phyloP scores from a whole-genome alignment of 1,140 invertebrate species.

The Atta texana region DNA sequence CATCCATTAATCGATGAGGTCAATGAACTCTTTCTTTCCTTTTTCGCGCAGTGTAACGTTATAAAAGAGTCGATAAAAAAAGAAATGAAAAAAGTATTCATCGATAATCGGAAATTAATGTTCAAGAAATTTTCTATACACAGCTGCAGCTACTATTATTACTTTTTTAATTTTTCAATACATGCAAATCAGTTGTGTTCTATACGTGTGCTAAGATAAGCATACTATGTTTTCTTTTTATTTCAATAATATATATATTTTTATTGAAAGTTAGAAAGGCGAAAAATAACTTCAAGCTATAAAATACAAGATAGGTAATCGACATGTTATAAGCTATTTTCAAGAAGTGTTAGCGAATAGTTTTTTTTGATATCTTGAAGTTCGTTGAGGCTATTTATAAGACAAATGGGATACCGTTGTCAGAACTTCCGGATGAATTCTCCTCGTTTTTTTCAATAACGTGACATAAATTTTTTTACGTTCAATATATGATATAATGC shows the following conservation, averaged over 20 bases:
- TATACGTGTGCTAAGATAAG: background rate
- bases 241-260: slow-evolving; percentile 9
- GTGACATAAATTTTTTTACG: slow-evolving; percentile 1
- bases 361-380: slow-evolving; percentile 19
- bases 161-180: background rate
- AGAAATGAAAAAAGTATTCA: slow-evolving; percentile 12
- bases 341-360: slow-evolving; percentile 26
- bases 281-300: slow-evolving; percentile 8
- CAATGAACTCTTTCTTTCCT: slow-evolving; percentile 8
- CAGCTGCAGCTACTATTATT: background rate
- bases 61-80: slow-evolving; percentile 31
- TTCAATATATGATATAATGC: background rate
- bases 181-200: background rate
- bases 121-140: background rate
- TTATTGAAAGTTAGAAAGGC: slow-evolving; percentile 21
- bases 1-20: slow-evolving; percentile 24
- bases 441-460: background rate
- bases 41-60: background rate
- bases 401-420: slow-evolving; percentile 41
- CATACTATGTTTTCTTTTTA: background rate
- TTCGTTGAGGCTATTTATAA: slow-evolving; percentile 26
- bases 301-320: slow-evolving; percentile 16
- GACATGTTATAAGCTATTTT: slow-evolving; percentile 28
- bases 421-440: slow-evolving; percentile 23
- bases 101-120: slow-evolving; percentile 50